Conservation (phyloP, 2,888 invertebrate genomes). For the Tenthredo mesomela region DNA sequence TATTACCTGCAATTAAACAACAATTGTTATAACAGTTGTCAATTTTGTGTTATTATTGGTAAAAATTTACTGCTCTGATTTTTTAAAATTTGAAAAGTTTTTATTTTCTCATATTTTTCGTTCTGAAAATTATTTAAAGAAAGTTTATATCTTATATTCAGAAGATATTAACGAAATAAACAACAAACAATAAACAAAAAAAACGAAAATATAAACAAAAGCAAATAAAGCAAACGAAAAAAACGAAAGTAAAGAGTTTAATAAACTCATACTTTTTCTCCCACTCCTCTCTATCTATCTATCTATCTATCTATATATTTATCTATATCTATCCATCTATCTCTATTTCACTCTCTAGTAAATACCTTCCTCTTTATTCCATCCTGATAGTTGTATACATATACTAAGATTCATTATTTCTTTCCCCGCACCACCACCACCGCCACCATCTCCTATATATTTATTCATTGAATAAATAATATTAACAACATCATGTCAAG, state of each 20-base stretch:
- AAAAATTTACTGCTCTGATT: not conserved
- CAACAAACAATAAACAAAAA: not conserved
- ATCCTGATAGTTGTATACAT: not conserved
- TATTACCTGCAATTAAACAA: not conserved
- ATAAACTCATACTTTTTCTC: not conserved
- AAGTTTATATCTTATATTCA: too few species aligned
- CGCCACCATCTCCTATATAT: too few species aligned
- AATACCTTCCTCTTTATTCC: not conserved
- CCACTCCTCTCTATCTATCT: not conserved
- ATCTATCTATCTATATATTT: not conserved
- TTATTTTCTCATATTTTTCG: not conserved
- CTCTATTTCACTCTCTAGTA: not conserved
- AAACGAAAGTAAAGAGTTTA: not conserved
- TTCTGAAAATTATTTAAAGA: not conserved
- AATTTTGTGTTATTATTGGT: not conserved
- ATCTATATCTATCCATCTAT: not conserved
- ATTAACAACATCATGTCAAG: not conserved
- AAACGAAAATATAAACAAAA: not conserved
- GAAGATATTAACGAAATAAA: too few species aligned
- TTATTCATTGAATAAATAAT: too few species aligned
- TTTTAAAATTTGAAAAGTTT: not conserved
- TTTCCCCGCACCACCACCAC: too few species aligned
- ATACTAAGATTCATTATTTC: not conserved
- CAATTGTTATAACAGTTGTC: not conserved
- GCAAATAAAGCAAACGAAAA: not conserved